Evolutionary conservation across 2,113 vertebrate species (phyloP), one percentile per base, ranked within the genome.

Genomic region (Eubucco bourcierii): DNA sequence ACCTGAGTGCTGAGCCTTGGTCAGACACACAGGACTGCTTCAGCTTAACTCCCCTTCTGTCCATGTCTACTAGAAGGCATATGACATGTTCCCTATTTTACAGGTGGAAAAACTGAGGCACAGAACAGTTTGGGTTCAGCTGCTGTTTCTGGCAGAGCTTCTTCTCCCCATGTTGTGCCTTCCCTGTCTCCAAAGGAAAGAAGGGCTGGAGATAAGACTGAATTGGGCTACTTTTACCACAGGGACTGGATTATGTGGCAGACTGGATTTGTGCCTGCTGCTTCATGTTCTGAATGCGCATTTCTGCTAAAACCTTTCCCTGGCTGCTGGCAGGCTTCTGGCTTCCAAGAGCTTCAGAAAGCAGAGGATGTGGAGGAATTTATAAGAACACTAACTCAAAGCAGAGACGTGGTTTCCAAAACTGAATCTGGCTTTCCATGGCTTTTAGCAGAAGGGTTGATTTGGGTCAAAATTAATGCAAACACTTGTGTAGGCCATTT

Each of bases 391-490:
- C 14, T 27, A 58, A 41, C 88, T 74, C 79, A 11, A 4, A 74
- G 60, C 68, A 55, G 79, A 28, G 34, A 72, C 4, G 0, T 56
- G 33, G 65, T 64, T 88, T 83, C 93, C 79, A 87, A 78, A 77
- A 60, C 10, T 20, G 37, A 74, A 88, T 80, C 90, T 90, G 47
- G 19, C 67, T 84, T 86, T 81, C 85, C 18, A 9, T 9, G 2
- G 86, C 81, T 89, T 77, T 91, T 84, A 94, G 87, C 47, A 31
- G 59, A 89, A 76, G 60, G 80, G 78, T 77, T 90, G 92, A 88
- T 96, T 94, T 90, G 78, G 94, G 94, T 96, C 95, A 95, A 92
- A 94, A 95, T 88, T 44, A 88, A 88, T 93, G 88, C 87, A 90
- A 89, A 92, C 80, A 41, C 90, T 95, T 74, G 75, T 17, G 53